Base-by-base conservation (phyloP, 2,888 invertebrate genomes). In the Xanthorhoe designata region DNA sequence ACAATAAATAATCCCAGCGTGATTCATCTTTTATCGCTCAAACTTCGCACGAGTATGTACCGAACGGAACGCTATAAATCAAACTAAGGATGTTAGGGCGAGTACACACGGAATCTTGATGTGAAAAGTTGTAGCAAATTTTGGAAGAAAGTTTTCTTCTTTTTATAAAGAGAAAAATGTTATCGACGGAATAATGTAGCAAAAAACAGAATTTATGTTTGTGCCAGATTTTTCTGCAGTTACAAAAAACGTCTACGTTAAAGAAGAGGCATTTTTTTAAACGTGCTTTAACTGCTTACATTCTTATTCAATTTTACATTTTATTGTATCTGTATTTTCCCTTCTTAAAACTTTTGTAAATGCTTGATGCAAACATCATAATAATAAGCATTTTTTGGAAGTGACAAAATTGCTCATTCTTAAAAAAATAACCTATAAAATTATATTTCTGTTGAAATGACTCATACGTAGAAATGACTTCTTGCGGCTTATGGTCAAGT, bases 1-100 rank as follows among this genome's bases (percentile, higher is more conserved):
- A 88, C 84, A 88, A 83, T 86, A 90, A 9, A 87, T 86, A 88
- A 89, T 89, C 87, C 85, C 71, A 60, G 71, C 76, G 78, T 83
- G 86, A 89, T 89, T 87, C 87, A 89, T 89, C 85, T 88, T 87
- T 90, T 90, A 91, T 87, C 87, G 87, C 81, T 87, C 82, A 84
- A 84, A 87, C 82, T 84, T 83, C 80, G 79, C 86, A 29, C 47
- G 32, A 4, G 85, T 87, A 83, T 76, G 81, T 80, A 81, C 81
- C 58, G 60, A 78, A 74, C 78, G 74, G 71, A 78, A 73, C 62
- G 68, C 77, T 71, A 88, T 91, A 88, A 90, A 91, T 91, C 89
- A 91, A 81, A 78, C 62, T 68, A 65, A 64, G 61, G 49, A 65
- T 52, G 57, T 71, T 19, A 69, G 19, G 64, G 58, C 54, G 59